Evolutionary conservation across 1,140 invertebrate genomes (phyloP).

Genomic region (Aphelenchoides fujianensis): DNA sequence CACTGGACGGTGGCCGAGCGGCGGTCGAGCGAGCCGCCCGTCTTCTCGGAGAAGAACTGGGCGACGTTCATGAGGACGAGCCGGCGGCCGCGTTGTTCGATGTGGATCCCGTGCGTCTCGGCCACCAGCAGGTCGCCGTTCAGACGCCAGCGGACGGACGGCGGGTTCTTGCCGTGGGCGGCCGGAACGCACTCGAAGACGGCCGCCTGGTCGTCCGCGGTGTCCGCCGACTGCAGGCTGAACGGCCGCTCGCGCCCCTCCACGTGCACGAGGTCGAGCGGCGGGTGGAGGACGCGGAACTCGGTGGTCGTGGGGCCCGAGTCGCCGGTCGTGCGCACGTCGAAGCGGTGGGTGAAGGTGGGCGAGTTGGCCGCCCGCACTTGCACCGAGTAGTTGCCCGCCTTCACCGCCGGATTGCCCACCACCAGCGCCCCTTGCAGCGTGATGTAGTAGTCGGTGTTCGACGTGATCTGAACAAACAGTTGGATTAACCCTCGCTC

Average conservation of each 20-base stretch:
- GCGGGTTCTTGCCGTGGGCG: background rate
- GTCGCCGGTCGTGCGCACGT: background rate
- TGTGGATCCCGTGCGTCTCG: slow-evolving; percentile 12
- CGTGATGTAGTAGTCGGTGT: slow-evolving; percentile 8
- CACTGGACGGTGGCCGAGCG: slow-evolving; percentile 18
- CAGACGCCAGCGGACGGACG: slow-evolving; percentile 19
- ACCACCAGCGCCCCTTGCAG: background rate
- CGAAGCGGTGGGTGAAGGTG: background rate
- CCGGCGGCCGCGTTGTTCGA: slow-evolving; percentile 9
- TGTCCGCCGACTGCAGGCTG: background rate
- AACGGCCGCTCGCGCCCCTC: slow-evolving; percentile 1
- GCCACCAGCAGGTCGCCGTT: slow-evolving; percentile 20
- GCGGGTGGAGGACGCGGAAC: background rate
- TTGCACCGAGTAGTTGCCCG: slow-evolving; percentile 9
- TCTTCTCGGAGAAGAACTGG: background rate
- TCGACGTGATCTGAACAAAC: background rate
- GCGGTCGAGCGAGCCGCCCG: background rate
- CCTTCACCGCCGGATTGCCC: background rate
- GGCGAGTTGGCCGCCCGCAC: background rate
- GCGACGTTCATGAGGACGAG: slow-evolving; percentile 1
- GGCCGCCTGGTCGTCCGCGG: background rate
- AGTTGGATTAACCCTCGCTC: background rate
- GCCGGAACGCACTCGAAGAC: slow-evolving; percentile 28
- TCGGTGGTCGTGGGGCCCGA: background rate
- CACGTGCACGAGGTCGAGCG: background rate